Percentiles rank a stretch among this genome's conserved stretches.
These are phyloP conservation scores for Hylia prasina DNA, from an alignment of 2,113 vertebrate genomes.

Conservation along the genomic window DNA sequence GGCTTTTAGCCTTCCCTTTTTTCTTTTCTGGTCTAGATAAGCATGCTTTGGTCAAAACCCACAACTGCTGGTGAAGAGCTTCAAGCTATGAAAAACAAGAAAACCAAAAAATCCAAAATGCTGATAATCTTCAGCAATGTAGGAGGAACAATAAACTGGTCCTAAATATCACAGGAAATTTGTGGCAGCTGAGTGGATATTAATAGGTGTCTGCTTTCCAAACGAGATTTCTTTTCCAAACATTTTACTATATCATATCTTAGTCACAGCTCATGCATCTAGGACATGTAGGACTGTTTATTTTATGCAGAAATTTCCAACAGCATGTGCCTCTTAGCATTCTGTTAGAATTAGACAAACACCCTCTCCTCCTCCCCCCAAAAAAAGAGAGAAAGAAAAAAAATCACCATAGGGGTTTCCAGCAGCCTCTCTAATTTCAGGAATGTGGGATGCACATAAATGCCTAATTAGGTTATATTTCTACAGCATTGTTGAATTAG, in stretches of 20 bases:
- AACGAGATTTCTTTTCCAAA: background rate
- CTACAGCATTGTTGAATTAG: background rate
- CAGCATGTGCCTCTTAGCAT: background rate
- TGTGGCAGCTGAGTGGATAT: background rate
- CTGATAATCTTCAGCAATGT: background rate
- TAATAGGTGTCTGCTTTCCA: background rate
- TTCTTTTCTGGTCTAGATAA: conserved; percentile 76
- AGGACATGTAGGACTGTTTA: background rate
- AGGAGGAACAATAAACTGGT: background rate
- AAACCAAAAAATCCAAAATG: background rate
- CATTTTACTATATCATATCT: background rate
- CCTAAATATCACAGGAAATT: background rate
- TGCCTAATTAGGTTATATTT: background rate
- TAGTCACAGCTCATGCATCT: background rate
- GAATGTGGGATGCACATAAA: background rate
- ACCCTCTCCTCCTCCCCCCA: no score
- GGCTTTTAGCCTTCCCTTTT: conserved; percentile 69
- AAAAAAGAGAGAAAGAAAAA: background rate
- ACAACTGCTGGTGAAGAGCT: conserved; percentile 80
- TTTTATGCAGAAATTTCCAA: background rate
- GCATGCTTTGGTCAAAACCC: conserved; percentile 73
- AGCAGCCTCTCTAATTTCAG: background rate
- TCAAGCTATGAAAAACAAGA: conserved; percentile 72
- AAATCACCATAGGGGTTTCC: background rate
- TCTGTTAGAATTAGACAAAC: background rate